Evolutionary conservation across 2,888 invertebrate species (phyloP).

Genomic region (Drosophila bunnanda): DNA sequence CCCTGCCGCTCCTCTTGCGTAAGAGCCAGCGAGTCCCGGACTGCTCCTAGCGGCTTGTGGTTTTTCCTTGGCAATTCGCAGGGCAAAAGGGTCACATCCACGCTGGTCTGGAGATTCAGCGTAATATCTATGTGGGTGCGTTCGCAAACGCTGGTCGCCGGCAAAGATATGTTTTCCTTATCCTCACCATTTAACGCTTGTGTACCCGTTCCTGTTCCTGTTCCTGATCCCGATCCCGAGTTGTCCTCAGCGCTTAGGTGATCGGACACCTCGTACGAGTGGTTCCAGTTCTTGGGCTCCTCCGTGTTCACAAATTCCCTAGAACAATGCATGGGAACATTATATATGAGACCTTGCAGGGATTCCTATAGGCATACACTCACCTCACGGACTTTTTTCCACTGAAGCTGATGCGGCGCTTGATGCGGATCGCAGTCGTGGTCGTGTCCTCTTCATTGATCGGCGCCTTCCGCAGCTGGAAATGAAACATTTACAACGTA

Average conservation of each 20-base stretch:
- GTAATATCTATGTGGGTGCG: slow-evolving; percentile 27
- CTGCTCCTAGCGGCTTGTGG: neutral
- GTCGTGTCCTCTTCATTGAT: slow-evolving; percentile 16
- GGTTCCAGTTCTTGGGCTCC: slow-evolving; percentile 53
- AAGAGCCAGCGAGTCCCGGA: slow-evolving; percentile 25
- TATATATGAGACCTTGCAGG: neutral
- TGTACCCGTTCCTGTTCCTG: neutral
- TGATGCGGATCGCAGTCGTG: slow-evolving; percentile 20
- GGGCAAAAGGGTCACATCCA: slow-evolving; percentile 62
- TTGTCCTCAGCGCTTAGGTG: slow-evolving; percentile 56
- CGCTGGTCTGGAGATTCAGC: slow-evolving; percentile 57
- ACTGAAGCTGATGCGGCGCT: slow-evolving; percentile 70
- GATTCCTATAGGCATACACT: slow-evolving; percentile 9
- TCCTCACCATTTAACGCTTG: neutral
- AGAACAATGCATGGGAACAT: neutral
- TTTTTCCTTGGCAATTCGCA: slow-evolving; percentile 31
- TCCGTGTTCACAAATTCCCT: slow-evolving; percentile 66
- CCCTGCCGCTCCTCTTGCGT: slow-evolving; percentile 40
- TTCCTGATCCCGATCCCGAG: slow-evolving; percentile 6
- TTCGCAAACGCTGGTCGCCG: neutral
- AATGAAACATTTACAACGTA: neutral
- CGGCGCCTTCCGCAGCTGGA: slow-evolving; percentile 47
- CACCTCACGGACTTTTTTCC: slow-evolving; percentile 68
- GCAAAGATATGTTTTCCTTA: slow-evolving; percentile 49
- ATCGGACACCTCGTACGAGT: slow-evolving; percentile 70